These are phyloP conservation scores for Drosophila lutescens DNA, from an alignment of 2,888 invertebrate genomes.

Conservation along the genomic window DNA sequence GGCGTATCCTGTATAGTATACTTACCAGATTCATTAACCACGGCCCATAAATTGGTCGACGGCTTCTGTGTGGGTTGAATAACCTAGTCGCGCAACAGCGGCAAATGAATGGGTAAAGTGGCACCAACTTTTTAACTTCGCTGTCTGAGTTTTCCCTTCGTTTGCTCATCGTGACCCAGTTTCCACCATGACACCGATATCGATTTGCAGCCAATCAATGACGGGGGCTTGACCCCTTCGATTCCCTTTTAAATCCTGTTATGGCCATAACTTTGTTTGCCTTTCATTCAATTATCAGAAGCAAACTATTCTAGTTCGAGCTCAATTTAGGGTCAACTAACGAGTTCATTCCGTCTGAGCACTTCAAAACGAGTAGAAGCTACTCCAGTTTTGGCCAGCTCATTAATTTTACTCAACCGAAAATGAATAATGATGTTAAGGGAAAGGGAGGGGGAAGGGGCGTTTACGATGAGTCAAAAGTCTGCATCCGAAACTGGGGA, in stretches of 20 bases:
- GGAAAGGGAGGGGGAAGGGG: not conserved
- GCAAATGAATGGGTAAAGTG: conserved; percentile 34
- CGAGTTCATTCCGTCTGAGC: conserved; percentile 23
- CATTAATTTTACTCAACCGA: conserved; percentile 35
- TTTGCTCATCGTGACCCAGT: conserved; percentile 42
- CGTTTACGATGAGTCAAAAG: conserved; percentile 19
- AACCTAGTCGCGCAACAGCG: conserved; percentile 6
- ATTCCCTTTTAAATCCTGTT: conserved; percentile 8
- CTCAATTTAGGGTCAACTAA: conserved; percentile 26
- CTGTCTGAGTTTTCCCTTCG: conserved; percentile 17
- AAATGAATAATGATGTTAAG: conserved; percentile 35
- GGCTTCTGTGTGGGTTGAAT: conserved; percentile 26
- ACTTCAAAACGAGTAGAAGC: conserved; percentile 17
- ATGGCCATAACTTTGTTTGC: conserved; percentile 17
- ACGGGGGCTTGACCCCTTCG: conserved; percentile 27
- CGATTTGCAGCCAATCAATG: conserved; percentile 45
- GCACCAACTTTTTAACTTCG: conserved; percentile 14
- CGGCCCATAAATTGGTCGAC: conserved; percentile 13
- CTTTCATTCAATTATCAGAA: conserved; percentile 15
- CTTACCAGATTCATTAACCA: not conserved
- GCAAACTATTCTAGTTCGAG: not conserved
- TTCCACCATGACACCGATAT: conserved; percentile 20
- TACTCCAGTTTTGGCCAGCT: conserved; percentile 15
- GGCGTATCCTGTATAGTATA: conserved; percentile 1
- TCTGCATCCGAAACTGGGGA: not conserved